phyloP scores from a whole-genome alignment of 2,888 invertebrate genomes.

The Miltochrista miniata region DNA sequence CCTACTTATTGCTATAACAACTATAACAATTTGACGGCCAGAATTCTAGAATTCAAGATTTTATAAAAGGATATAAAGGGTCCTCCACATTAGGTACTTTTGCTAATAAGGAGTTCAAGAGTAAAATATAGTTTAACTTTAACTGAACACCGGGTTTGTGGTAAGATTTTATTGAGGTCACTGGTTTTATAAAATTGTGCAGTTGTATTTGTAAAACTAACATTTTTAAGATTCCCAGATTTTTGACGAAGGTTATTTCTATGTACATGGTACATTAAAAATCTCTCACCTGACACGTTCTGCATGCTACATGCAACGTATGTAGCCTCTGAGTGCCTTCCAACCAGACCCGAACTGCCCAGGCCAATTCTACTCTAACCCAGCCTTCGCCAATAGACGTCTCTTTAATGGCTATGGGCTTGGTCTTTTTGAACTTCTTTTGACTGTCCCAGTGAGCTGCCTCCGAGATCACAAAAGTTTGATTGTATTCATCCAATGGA shows the following conservation, averaged over 20 bases:
- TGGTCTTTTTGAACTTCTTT: slow-evolving; percentile 90
- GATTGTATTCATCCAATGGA: slow-evolving; percentile 86
- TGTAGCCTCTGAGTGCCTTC: slow-evolving; percentile 87
- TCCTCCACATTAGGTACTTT: too few species aligned
- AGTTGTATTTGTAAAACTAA: too few species aligned
- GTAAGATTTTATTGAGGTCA: too few species aligned
- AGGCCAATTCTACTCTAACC: slow-evolving; percentile 91
- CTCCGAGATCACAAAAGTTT: slow-evolving; percentile 91
- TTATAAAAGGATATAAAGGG: too few species aligned
- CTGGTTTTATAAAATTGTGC: too few species aligned
- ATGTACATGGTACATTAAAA: too few species aligned
- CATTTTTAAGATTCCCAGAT: too few species aligned
- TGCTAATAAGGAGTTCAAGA: too few species aligned
- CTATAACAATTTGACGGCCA: too few species aligned
- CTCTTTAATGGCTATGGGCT: slow-evolving; percentile 90
- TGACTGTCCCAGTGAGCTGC: slow-evolving; percentile 89
- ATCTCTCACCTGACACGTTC: slow-evolving; percentile 85
- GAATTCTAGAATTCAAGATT: too few species aligned
- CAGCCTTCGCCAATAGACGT: slow-evolving; percentile 91
- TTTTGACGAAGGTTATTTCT: too few species aligned
- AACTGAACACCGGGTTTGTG: background rate
- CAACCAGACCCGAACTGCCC: slow-evolving; percentile 90
- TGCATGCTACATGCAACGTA: slow-evolving; percentile 90
- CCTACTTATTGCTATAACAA: too few species aligned
- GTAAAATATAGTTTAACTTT: background rate